Percentiles rank a stretch among this genome's conserved stretches.
Conservation (phyloP, 2,113 vertebrate species). For the Dicentrarchus labrax region DNA sequence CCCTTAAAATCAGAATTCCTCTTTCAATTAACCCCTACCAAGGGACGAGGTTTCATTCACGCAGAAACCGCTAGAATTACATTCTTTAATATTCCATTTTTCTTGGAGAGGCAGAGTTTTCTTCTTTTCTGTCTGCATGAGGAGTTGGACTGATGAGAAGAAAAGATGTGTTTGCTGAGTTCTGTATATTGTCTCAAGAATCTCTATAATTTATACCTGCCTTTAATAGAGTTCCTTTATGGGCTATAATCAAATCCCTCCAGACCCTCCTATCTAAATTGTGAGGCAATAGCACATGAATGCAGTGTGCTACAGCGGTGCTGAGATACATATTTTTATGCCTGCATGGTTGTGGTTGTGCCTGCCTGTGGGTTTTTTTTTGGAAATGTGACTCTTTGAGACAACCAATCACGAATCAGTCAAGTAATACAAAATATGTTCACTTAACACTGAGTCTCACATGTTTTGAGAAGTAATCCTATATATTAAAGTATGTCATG, state of each 20-base stretch:
- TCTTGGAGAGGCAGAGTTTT: constrained; percentile 36
- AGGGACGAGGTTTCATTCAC: constrained; percentile 55
- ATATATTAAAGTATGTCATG: constrained; percentile 65
- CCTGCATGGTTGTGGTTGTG: constrained; percentile 56
- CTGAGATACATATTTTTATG: constrained; percentile 56
- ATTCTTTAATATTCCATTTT: constrained; percentile 50
- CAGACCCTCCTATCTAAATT: constrained; percentile 58
- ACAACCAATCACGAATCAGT: constrained; percentile 24
- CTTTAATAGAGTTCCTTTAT: constrained; percentile 63
- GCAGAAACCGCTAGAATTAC: constrained; percentile 50
- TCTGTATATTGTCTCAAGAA: constrained; percentile 58
- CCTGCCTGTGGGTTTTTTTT: constrained; percentile 39
- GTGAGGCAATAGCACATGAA: constrained; percentile 62
- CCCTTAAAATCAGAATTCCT: constrained; percentile 59
- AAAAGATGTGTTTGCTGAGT: constrained; percentile 38
- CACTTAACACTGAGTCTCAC: constrained; percentile 49
- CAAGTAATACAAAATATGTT: constrained; percentile 55
- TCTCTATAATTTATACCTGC: constrained; percentile 54
- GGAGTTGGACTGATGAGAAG: constrained; percentile 50
- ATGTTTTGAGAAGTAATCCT: constrained; percentile 65
- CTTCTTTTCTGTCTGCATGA: constrained; percentile 12
- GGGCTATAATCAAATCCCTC: constrained; percentile 65
- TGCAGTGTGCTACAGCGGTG: constrained; percentile 8
- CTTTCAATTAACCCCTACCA: constrained; percentile 55
- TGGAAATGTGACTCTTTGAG: constrained; percentile 40